Conservation (phyloP, 2,113 vertebrate genomes). For the Daphoenositta chrysoptera region DNA sequence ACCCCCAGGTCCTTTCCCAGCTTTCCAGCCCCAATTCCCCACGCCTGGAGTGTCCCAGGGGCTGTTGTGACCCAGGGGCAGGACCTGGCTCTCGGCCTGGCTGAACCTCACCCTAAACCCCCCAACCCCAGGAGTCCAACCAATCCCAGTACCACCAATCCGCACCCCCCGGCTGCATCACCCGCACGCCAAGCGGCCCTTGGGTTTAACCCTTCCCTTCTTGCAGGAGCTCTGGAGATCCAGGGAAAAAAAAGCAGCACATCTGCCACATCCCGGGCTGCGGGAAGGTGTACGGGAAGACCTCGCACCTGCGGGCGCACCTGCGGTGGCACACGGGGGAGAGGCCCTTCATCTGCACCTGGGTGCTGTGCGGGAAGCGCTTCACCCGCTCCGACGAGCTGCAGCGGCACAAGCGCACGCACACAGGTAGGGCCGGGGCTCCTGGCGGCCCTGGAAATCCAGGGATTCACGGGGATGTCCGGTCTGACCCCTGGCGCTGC, state of each 20-base stretch:
- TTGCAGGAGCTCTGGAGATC: constrained; percentile 75
- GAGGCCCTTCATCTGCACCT: constrained; percentile 89
- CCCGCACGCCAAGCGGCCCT: not conserved
- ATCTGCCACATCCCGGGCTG: constrained; percentile 94
- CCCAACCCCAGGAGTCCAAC: accelerated
- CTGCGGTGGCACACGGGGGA: constrained; percentile 97
- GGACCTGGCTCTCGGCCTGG: not conserved
- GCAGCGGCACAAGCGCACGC: constrained; percentile 94
- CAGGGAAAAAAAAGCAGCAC: constrained; percentile 96
- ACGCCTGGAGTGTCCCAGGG: not conserved
- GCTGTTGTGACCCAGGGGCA: not conserved
- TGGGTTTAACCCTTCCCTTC: not conserved
- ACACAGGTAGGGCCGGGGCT: constrained; percentile 79
- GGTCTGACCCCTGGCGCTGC: not conserved
- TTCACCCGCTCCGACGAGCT: constrained; percentile 95
- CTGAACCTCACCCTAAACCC: too few species aligned
- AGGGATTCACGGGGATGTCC: accelerated
- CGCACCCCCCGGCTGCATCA: accelerated
- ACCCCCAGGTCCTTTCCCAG: not conserved
- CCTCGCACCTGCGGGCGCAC: constrained; percentile 91
- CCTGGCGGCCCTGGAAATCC: accelerated
- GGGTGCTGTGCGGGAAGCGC: constrained; percentile 93
- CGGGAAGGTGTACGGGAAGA: constrained; percentile 94
- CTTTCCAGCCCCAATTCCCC: not conserved
- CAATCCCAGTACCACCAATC: accelerated